A percentile compares a stretch with the other conserved stretches of the same genome.
These are phyloP conservation scores for Dioctria linearis DNA, from an alignment of 2,888 invertebrate species.

Conservation along the genomic window DNA sequence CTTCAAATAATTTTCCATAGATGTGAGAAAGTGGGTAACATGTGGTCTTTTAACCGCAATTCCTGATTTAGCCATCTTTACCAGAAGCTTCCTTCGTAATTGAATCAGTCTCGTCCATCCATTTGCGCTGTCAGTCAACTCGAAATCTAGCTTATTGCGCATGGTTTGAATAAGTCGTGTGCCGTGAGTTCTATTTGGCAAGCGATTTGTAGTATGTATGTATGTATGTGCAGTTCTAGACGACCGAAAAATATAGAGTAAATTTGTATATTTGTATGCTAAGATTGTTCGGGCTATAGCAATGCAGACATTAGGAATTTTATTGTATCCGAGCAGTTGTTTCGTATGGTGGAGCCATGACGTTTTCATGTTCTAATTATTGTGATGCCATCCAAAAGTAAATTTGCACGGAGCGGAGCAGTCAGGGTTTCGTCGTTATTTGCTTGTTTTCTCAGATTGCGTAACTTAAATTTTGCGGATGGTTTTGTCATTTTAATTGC, in stretches of 20 bases:
- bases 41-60: background rate
- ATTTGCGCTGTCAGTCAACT: slow-evolving; percentile 31
- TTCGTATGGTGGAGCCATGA: slow-evolving; percentile 3
- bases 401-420: slow-evolving; percentile 15
- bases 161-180: slow-evolving; percentile 31
- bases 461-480: slow-evolving; percentile 36
- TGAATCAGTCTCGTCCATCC: background rate
- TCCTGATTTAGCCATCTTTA: background rate
- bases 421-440: background rate
- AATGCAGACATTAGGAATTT: slow-evolving; percentile 35
- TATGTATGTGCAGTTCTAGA: background rate
- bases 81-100: background rate
- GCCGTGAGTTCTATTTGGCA: slow-evolving; percentile 44
- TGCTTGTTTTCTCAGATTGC: slow-evolving; percentile 31
- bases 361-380: slow-evolving; percentile 43
- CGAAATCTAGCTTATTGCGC: slow-evolving; percentile 18
- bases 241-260: slow-evolving; percentile 4
- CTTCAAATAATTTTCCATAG: background rate
- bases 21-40: background rate
- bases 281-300: background rate
- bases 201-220: background rate
- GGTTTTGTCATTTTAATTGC: slow-evolving; percentile 30
- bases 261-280: background rate
- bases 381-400: slow-evolving; percentile 37
- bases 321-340: slow-evolving; percentile 21